Base-by-base conservation (phyloP, 2,113 vertebrate species). In the Notechis scutatus region DNA sequence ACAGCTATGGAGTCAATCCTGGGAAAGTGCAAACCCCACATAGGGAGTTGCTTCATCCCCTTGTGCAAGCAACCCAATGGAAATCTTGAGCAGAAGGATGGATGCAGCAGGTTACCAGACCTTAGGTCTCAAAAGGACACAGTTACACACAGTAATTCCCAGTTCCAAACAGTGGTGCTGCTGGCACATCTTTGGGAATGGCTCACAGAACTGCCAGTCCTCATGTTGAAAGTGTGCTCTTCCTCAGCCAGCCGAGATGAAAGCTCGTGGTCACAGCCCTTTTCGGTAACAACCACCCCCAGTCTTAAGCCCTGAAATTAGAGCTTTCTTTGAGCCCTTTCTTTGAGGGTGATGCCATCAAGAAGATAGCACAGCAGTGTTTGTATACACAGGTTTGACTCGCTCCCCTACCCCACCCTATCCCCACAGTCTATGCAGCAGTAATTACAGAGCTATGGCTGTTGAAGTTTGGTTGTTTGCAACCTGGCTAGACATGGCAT, bases 281-380 rank as follows among this genome's bases (percentile, higher is more conserved):
- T 61, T 61, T 93, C 74, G 47, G 23, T 90, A 90, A 93, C 74
- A 93, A 93, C 88, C 92, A 90, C 92, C 92, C 92, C 74, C 74
- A 39, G n/a, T 11, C 74, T 93, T 64, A 93, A 93, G 92, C 74
- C 92, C 92, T 93, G 88, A 93, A 93, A 93, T 93, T 93, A 93
- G 88, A 93, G 92, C 92, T 93, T 93, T 90, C 92, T 90, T 61
- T 93, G 88, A 93, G 92, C 88, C 74, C 18, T 81, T 81, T 39
- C 74, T 81, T 81, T 1, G 88, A 93, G 92, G 92, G 55, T 54
- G 88, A 93, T 93, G 88, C 92, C 74, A 86, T 21, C 14, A 14
- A 93, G 92, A 90, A 93, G 92, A 64, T 86, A 90, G 88, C 92
- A 90, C 74, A 86, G 92, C 92, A 50, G 45, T 93, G 92, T 93